These are phyloP conservation scores for Epizoanthus stellaris DNA, from an alignment of 92 coral and sea anemone species.

Conservation along the genomic window DNA sequence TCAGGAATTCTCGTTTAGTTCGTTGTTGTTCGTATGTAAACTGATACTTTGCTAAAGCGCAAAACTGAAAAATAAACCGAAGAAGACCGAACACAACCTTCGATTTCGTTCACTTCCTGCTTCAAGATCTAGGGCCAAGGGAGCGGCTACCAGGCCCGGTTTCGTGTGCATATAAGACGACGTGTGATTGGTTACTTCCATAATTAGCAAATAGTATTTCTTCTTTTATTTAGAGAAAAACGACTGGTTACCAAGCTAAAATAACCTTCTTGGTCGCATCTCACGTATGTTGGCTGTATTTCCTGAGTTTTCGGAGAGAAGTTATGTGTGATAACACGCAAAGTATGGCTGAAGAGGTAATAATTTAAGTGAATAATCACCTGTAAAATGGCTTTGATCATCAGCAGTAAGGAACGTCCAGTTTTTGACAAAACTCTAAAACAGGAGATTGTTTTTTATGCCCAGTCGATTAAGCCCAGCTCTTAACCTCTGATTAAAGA, in stretches of 20 bases:
- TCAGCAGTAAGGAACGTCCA: too few relatives aligned
- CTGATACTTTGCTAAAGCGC: background rate
- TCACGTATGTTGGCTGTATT: too few relatives aligned
- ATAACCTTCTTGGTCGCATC: too few relatives aligned
- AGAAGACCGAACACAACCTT: too few relatives aligned
- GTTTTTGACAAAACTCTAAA: too few relatives aligned
- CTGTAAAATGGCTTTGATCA: too few relatives aligned
- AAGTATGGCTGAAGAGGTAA: conserved; percentile 33
- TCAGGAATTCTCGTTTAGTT: background rate
- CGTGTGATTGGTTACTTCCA: conserved; percentile 12
- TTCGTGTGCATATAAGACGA: background rate
- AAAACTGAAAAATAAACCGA: background rate
- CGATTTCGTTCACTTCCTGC: conserved; percentile 23
- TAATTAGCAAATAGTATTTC: background rate
- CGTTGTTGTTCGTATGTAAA: background rate
- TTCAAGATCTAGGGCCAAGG: too few relatives aligned
- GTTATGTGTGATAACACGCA: conserved; percentile 9
- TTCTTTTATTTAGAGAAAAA: background rate
- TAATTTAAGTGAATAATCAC: background rate
- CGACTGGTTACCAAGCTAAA: conserved; percentile 14
- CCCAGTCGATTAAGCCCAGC: too few relatives aligned
- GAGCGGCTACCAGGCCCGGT: conserved; percentile 42
- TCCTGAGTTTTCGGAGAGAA: background rate
- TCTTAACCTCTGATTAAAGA: too few relatives aligned
- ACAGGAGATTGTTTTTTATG: too few relatives aligned